Conservation (phyloP, 2,797 vertebrate genomes). For the Helarctos malayanus region DNA sequence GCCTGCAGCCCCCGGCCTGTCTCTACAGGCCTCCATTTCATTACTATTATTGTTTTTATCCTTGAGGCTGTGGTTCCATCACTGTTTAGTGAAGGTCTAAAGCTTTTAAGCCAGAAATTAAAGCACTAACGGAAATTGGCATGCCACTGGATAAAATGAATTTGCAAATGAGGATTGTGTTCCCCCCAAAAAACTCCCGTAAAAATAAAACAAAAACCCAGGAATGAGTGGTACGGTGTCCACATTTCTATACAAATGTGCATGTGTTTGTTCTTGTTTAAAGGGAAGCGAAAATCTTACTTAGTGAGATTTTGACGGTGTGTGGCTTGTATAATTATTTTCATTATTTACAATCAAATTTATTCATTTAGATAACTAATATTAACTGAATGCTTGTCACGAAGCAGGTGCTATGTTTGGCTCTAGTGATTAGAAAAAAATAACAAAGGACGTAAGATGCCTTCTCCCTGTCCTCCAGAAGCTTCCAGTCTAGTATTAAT, state of each 20-base stretch:
- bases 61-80: constrained; percentile 60
- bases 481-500: neutral
- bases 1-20: neutral
- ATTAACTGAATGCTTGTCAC: neutral
- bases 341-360: neutral
- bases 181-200: neutral
- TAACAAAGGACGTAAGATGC: neutral
- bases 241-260: constrained; percentile 1
- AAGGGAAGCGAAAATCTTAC: neutral
- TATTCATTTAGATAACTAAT: constrained; percentile 33
- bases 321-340: neutral
- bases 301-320: constrained; percentile 1
- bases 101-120: constrained; percentile 71
- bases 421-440: neutral
- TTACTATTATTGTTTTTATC: constrained; percentile 53
- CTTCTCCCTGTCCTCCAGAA: neutral
- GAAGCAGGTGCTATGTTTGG: neutral
- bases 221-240: neutral
- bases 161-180: constrained; percentile 54
- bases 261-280: constrained; percentile 5
- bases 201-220: constrained; percentile 57
- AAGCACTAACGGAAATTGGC: constrained; percentile 67
- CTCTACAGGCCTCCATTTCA: neutral
- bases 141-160: constrained; percentile 55
- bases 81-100: constrained; percentile 56